These are phyloP conservation scores for Drosophila nebulosa DNA, from an alignment of 1,140 invertebrate species.

Conservation along the genomic window DNA sequence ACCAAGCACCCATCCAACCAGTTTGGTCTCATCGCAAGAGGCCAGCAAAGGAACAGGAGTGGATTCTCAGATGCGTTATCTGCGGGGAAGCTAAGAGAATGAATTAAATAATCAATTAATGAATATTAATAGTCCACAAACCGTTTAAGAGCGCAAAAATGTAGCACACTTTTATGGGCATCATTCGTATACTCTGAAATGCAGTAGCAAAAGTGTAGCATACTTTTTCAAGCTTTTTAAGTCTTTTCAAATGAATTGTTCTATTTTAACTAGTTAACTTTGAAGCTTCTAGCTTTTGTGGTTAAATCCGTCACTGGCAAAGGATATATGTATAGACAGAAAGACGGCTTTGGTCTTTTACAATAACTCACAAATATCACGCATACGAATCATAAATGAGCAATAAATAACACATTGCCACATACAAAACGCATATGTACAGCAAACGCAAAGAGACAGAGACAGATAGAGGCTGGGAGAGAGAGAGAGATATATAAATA, in stretches of 20 bases:
- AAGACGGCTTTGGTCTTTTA: slow-evolving; percentile 31
- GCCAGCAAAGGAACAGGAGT: neutral
- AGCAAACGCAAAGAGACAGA: slow-evolving; percentile 2
- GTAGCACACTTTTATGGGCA: neutral
- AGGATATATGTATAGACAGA: slow-evolving; percentile 1
- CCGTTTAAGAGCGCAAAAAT: no score
- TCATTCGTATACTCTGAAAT: no score
- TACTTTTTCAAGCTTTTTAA: no score
- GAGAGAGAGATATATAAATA: neutral
- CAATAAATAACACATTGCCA: slow-evolving; percentile 79
- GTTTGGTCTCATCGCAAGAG: neutral
- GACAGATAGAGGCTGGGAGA: neutral
- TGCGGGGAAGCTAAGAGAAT: no score
- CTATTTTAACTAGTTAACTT: no score
- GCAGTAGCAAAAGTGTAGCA: no score
- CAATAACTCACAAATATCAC: slow-evolving; percentile 68
- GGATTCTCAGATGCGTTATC: neutral
- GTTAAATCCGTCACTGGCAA: neutral
- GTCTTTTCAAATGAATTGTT: no score
- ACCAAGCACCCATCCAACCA: neutral
- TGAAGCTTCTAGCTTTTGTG: no score
- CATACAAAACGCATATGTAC: slow-evolving; percentile 27
- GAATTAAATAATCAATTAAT: no score
- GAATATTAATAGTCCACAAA: no score
- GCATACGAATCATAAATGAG: slow-evolving; percentile 76